Percentiles rank a stretch among this genome's conserved stretches.
Evolutionary conservation across 2,888 invertebrate genomes (phyloP).

Genomic region (Malachius bipustulatus): DNA sequence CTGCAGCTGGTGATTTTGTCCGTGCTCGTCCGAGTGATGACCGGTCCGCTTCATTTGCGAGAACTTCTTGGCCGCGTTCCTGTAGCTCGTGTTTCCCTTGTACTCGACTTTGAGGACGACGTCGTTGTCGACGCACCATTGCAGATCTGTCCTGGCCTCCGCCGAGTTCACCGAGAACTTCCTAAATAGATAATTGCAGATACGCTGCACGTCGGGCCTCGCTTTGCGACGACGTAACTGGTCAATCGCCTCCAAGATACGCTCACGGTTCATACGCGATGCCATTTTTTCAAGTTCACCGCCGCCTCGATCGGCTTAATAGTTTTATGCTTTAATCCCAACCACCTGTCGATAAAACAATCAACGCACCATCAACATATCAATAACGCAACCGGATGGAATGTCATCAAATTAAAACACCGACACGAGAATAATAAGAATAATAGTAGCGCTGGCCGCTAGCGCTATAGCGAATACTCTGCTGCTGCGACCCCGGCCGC

Average conservation of each 20-base stretch:
- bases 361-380: too few relatives aligned
- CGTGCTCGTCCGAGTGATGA: slow-evolving; percentile 10
- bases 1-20: slow-evolving; percentile 14
- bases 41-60: slow-evolving; percentile 39
- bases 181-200: slow-evolving; percentile 68
- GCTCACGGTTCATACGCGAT: slow-evolving; percentile 56
- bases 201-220: slow-evolving; percentile 70
- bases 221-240: slow-evolving; percentile 73
- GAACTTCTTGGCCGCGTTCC: slow-evolving; percentile 60
- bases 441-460: too few relatives aligned
- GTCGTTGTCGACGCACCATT: slow-evolving; percentile 61
- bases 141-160: slow-evolving; percentile 60
- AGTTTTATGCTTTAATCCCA: too few relatives aligned
- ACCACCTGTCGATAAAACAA: too few relatives aligned
- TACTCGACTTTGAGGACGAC: slow-evolving; percentile 73
- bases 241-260: slow-evolving; percentile 75
- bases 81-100: slow-evolving; percentile 75
- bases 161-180: slow-evolving; percentile 57
- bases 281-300: slow-evolving; percentile 17
- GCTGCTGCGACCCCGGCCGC: too few relatives aligned
- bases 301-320: too few relatives aligned
- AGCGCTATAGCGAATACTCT: too few relatives aligned
- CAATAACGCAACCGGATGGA: too few relatives aligned
- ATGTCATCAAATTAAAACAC: too few relatives aligned
- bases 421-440: too few relatives aligned